Conservation (phyloP, 2,888 invertebrate genomes). For the Pardosa pseudoannulata region DNA sequence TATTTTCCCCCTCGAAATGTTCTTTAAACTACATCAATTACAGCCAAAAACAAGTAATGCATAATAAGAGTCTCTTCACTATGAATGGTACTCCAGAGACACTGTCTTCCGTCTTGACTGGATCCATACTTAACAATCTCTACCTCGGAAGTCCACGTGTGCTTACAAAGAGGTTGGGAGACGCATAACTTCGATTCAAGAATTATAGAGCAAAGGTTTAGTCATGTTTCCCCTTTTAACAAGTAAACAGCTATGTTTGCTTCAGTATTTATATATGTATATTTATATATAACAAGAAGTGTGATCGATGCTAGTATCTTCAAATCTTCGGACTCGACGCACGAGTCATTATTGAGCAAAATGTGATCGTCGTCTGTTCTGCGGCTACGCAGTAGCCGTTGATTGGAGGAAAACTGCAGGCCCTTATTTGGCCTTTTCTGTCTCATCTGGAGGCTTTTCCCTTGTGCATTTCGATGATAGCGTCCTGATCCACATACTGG, state of each 20-base stretch:
- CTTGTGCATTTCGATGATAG: slow-evolving; percentile 94
- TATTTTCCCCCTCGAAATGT: not conserved
- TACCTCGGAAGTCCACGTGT: not conserved
- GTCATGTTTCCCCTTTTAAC: not conserved
- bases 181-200: not conserved
- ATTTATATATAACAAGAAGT: not conserved
- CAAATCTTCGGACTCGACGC: not conserved
- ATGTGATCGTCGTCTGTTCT: slow-evolving; percentile 2
- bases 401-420: not conserved
- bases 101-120: not conserved
- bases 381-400: not conserved
- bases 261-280: no score
- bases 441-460: slow-evolving; percentile 71
- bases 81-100: not conserved
- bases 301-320: not conserved
- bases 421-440: not conserved
- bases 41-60: not conserved
- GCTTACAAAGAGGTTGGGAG: not conserved
- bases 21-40: not conserved
- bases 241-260: not conserved
- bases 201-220: not conserved
- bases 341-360: slow-evolving; percentile 4
- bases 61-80: not conserved
- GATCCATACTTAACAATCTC: not conserved
- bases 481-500: slow-evolving; percentile 97